These are phyloP conservation scores for Drosophila multiciliata DNA, from an alignment of 2,888 invertebrate species.

Conservation along the genomic window DNA sequence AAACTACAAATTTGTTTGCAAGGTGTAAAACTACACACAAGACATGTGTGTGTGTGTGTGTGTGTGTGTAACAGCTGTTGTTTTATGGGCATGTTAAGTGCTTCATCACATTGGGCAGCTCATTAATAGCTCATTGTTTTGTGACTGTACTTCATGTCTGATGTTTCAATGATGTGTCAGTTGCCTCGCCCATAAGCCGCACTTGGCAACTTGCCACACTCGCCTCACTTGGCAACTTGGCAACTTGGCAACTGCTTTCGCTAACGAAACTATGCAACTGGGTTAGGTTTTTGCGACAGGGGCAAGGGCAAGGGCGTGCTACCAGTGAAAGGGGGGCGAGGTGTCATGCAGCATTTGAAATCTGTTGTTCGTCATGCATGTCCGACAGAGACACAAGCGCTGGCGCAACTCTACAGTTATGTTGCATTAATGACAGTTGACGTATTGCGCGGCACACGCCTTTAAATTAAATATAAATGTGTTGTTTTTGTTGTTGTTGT, in stretches of 20 bases:
- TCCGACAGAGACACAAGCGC: conserved; percentile 29
- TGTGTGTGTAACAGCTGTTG: conserved; percentile 13
- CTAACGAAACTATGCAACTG: conserved; percentile 45
- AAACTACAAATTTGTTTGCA: background rate
- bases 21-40: background rate
- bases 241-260: conserved; percentile 32
- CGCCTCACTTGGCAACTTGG: background rate
- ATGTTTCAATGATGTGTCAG: conserved; percentile 53
- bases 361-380: conserved; percentile 45
- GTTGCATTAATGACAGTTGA: conserved; percentile 70
- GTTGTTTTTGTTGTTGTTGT: conserved; percentile 3
- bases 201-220: background rate
- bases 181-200: conserved; percentile 35
- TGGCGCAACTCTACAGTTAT: conserved; percentile 27
- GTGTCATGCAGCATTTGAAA: conserved; percentile 22
- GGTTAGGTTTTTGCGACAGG: conserved; percentile 33
- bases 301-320: conserved; percentile 24
- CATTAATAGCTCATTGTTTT: conserved; percentile 50
- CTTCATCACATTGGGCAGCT: conserved; percentile 53
- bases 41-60: background rate
- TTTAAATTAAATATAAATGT: conserved; percentile 23
- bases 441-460: conserved; percentile 66
- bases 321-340: background rate
- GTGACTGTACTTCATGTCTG: conserved; percentile 22
- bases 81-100: conserved; percentile 53